Base-by-base conservation (phyloP, 2,113 vertebrate species). In the Nyctereutes procyonoides region DNA sequence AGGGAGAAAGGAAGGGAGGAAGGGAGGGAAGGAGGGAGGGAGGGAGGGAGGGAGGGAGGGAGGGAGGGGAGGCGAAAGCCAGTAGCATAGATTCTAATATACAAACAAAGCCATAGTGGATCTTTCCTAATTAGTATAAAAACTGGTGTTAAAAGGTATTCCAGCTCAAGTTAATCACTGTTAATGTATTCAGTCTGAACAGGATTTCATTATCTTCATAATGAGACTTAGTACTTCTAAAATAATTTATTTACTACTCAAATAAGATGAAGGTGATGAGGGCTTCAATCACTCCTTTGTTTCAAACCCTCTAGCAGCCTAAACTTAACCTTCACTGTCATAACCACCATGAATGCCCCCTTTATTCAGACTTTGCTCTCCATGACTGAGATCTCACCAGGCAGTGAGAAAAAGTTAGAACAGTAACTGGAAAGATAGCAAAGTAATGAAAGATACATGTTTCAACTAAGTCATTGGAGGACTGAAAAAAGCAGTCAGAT, bases 221-320 rank as follows among this genome's bases (percentile, higher is more conserved):
- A 60, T 85, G 30, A 0, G 3, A n/a, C 94, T 95, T 16, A 92
- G 38, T 63, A 71, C 43, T 97, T 95, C 56, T 58, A 96, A 97
- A 98, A 76, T 93, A 88, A 89, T 83, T 48, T 97, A 93, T 51
- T 88, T 93, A 56, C 74, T 97, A 85, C 35, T 55, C 63, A 88
- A 48, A 79, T 69, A 93, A 96, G 65, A 43, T 0, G 65, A 76
- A 93, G 92, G 88, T 65, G 77, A 86, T 65, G 19, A 81, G 15
- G 30, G 24, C 24, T 93, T 90, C 74, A 96, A 71, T 96, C 51
- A 81, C 32, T 43, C 56, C 48, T 92, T 95, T 97, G 89, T 96
- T 92, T 85, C 88, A 95, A 63, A 77, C 0, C 0, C 1, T 53
- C 10, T 3, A 56, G 67, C 20, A 14, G 56, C 48, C 28, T 28